Evolutionary conservation across 2,113 vertebrate species (phyloP).

Genomic region (Grus americana): DNA sequence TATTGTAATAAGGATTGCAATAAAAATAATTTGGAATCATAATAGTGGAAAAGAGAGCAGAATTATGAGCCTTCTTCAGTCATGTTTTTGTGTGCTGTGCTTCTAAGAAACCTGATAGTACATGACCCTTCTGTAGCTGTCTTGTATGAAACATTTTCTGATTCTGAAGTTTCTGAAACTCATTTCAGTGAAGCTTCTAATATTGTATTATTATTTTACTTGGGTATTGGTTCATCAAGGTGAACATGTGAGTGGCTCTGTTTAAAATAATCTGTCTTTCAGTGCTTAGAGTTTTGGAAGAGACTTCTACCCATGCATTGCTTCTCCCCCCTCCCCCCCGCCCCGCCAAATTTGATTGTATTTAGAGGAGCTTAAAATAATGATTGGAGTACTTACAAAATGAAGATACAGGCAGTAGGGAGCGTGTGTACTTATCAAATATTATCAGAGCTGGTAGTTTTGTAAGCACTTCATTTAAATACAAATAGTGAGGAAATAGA

Average conservation of each 20-base stretch:
- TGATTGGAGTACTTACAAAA: background rate
- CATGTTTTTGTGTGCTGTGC: background rate
- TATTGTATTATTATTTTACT: background rate
- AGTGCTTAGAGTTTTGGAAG: background rate
- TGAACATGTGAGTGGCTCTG: background rate
- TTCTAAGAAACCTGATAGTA: background rate
- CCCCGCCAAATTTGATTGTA: background rate
- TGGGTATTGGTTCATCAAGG: background rate
- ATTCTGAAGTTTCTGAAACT: background rate
- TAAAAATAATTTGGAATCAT: background rate
- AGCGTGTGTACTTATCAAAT: background rate
- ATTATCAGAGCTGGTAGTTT: background rate
- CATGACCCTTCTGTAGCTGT: background rate
- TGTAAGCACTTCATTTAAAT: background rate
- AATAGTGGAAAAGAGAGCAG: background rate
- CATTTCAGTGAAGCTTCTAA: background rate
- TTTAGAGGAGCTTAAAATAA: background rate
- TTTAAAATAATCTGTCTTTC: background rate
- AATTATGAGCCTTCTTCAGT: background rate
- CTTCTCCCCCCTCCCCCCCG: too few relatives aligned
- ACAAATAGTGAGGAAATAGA: background rate
- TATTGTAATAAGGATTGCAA: background rate
- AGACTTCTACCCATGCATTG: background rate
- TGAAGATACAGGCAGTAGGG: background rate
- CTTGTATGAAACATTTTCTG: background rate